phyloP scores from a whole-genome alignment of 2,888 invertebrate species.

The Malacosoma neustria region DNA sequence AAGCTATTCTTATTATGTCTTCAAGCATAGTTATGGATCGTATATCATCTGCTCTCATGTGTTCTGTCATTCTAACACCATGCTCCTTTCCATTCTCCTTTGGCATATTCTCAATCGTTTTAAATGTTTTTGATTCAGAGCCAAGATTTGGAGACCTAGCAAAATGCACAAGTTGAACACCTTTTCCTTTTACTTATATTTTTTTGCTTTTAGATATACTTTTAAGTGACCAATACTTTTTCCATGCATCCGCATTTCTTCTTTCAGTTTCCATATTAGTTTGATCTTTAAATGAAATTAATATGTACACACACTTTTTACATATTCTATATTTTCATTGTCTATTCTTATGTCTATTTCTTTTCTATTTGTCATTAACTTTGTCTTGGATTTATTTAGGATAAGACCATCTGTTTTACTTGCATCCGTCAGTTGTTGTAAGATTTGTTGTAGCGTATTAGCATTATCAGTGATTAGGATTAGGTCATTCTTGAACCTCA shows the following conservation, averaged over 20 bases:
- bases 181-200: not conserved
- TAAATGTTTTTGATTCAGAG: too few species aligned
- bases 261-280: not conserved
- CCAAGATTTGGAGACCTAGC: too few species aligned
- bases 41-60: too few species aligned
- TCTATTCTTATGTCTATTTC: not conserved
- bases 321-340: not conserved
- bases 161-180: too few species aligned
- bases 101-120: too few species aligned
- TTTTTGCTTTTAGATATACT: not conserved
- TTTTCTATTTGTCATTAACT: not conserved
- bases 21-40: too few species aligned
- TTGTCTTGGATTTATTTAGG: not conserved
- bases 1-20: too few species aligned
- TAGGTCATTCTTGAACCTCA: slow-evolving; percentile 4
- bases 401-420: not conserved
- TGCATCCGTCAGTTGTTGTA: not conserved
- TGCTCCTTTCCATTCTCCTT: too few species aligned
- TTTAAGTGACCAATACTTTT: not conserved
- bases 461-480: not conserved
- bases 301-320: not conserved
- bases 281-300: not conserved
- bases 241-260: not conserved
- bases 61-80: too few species aligned
- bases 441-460: not conserved